Base-by-base conservation (phyloP, 2,113 vertebrate genomes). In the Formicarius rufipectus region DNA sequence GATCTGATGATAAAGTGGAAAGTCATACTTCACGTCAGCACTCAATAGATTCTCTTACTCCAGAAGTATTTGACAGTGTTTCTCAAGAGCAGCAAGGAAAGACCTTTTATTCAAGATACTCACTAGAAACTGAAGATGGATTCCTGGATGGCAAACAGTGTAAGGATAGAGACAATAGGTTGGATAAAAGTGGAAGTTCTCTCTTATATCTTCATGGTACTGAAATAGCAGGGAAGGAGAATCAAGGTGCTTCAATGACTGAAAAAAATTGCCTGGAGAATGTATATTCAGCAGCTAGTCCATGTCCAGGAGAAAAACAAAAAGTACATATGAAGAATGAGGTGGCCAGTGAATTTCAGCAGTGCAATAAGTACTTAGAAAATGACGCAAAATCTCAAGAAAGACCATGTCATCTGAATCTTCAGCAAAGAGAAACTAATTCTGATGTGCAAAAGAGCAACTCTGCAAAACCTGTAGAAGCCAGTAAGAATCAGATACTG, bases 401-500 rank as follows among this genome's bases (percentile, higher is more conserved):
- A 98, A 98, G 99, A 76, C 99, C 99, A 0, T 98, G 98, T 96
- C 99, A 99, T 95, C 97, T 99, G 95, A 98, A 99, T 87, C 99
- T 99, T 93, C 98, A 98, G 94, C 98, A 98, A 89, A 96, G 97
- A 67, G 98, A 99, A 94, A 96, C 97, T 52, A 98, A 97, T 96
- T 96, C 97, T 96, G 98, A 98, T 37, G 97, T 95, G 82, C 98
- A 96, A 87, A 98, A 97, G 97, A 98, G 92, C 97, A 98, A 89
- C 97, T 97, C 95, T 95, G 42, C 96, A 96, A 98, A 98, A 91
- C 97, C 97, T 88, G 72, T 97, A 91, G 98, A 99, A 96, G 95
- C 94, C 96, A 98, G 85, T 98, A 98, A 97, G 97, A 98, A 97
- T 97, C 98, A 99, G 60, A 97, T 97, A 96, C 98, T 98, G 98